phyloP scores from a whole-genome alignment of 92 coral and sea anemone species.

The Hydrozoanthus gracilis region DNA sequence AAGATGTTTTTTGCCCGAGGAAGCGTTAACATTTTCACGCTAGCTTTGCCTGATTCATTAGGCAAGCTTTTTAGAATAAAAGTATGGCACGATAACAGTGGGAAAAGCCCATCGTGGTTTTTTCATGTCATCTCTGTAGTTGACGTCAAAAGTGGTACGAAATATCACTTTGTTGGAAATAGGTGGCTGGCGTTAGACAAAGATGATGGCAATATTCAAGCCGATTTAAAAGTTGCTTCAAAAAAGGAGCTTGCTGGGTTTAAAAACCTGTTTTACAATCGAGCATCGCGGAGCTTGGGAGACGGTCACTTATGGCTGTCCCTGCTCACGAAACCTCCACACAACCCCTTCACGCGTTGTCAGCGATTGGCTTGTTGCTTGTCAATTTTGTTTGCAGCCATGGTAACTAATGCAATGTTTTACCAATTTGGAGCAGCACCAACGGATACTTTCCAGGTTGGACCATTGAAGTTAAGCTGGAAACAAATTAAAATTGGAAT shows the following conservation, averaged over 20 bases:
- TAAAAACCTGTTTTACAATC: slow-evolving; percentile 73
- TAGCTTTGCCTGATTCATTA: slow-evolving; percentile 64
- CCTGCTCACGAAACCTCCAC: slow-evolving; percentile 83
- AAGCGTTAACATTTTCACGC: slow-evolving; percentile 82
- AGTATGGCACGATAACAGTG: slow-evolving; percentile 89
- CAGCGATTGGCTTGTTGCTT: slow-evolving; percentile 85
- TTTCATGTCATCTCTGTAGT: slow-evolving; percentile 68
- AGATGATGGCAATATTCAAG: slow-evolving; percentile 74
- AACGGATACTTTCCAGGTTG: slow-evolving; percentile 78
- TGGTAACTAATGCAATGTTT: slow-evolving; percentile 95
- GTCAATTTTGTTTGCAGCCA: slow-evolving; percentile 82
- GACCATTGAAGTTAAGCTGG: slow-evolving; percentile 83
- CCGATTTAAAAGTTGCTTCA: slow-evolving; percentile 68
- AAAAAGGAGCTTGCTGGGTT: slow-evolving; percentile 83
- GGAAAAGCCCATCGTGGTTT: slow-evolving; percentile 83
- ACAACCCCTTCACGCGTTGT: slow-evolving; percentile 84
- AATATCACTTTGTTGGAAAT: slow-evolving; percentile 74
- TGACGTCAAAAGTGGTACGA: slow-evolving; percentile 59
- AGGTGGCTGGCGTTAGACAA: slow-evolving; percentile 91
- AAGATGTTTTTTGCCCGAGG: slow-evolving; percentile 84
- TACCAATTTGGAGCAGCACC: slow-evolving; percentile 84
- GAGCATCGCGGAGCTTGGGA: slow-evolving; percentile 78
- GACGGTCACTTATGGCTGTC: slow-evolving; percentile 90
- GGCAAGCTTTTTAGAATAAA: slow-evolving; percentile 70
- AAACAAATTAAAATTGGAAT: slow-evolving; percentile 90